phyloP scores from a whole-genome alignment of 2,888 invertebrate genomes.

The Drosophila quinaria region DNA sequence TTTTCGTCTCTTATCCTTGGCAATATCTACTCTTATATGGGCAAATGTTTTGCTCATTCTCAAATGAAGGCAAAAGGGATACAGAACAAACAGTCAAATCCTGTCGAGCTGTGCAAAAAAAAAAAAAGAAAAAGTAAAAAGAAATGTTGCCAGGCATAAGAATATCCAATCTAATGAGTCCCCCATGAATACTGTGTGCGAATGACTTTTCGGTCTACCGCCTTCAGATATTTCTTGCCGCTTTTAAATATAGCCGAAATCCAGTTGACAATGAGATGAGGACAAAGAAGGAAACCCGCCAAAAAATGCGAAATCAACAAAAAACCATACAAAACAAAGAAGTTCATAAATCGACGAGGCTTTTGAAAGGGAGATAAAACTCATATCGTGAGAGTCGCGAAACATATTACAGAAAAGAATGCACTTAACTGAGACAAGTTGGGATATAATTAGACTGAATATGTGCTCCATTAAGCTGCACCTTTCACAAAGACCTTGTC shows the following conservation, averaged over 20 bases:
- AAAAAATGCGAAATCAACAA: constrained; percentile 43
- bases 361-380: constrained; percentile 1
- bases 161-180: constrained; percentile 61
- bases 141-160: constrained; percentile 21
- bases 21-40: constrained; percentile 41
- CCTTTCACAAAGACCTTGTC: constrained; percentile 5
- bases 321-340: constrained; percentile 11
- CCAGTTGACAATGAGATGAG: constrained; percentile 10
- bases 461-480: constrained; percentile 9
- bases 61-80: constrained; percentile 44
- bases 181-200: constrained; percentile 61
- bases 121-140: background rate
- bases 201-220: constrained; percentile 67
- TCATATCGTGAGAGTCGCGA: constrained; percentile 1
- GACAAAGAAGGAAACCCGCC: constrained; percentile 4
- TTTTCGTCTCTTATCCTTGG: constrained; percentile 39
- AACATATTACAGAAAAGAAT: constrained; percentile 7
- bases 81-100: constrained; percentile 44
- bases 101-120: constrained; percentile 44
- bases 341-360: background rate
- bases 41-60: constrained; percentile 62
- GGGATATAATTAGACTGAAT: constrained; percentile 9
- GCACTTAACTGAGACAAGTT: constrained; percentile 7
- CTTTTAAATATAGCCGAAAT: constrained; percentile 32
- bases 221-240: constrained; percentile 30